Conservation (phyloP, 2,113 vertebrate species). For the Chionomys nivalis region DNA sequence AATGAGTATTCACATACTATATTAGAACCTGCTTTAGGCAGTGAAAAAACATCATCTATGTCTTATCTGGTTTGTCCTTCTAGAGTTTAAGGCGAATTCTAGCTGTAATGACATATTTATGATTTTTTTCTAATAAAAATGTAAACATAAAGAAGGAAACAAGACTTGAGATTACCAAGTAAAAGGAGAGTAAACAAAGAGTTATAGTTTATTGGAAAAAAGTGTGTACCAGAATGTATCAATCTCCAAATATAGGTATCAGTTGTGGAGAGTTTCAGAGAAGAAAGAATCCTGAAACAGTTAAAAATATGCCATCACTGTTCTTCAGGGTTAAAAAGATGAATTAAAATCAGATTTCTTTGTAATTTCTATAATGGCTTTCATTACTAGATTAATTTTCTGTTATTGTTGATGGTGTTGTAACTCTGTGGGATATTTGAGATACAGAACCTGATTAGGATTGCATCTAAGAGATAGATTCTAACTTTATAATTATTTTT, state of each 20-base stretch:
- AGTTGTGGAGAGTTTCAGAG: background rate
- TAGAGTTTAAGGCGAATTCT: background rate
- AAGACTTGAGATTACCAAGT: background rate
- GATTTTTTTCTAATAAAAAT: background rate
- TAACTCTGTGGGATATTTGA: background rate
- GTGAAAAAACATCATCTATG: background rate
- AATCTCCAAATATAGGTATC: background rate
- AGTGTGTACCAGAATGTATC: background rate
- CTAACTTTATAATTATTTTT: constrained; percentile 5
- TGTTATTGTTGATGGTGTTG: background rate
- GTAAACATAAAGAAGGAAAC: background rate
- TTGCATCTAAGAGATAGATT: background rate
- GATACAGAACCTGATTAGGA: background rate
- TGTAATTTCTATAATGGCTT: background rate
- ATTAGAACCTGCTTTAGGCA: background rate
- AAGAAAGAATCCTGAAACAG: background rate
- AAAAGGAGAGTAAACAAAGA: background rate
- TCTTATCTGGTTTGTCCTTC: background rate
- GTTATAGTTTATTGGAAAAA: background rate
- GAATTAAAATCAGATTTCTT: constrained; percentile 27
- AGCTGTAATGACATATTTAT: background rate
- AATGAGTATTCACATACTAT: background rate
- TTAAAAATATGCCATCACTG: background rate
- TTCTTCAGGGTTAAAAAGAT: background rate
- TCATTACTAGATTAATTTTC: background rate